Percentiles rank a stretch among this genome's conserved stretches.
Conservation (phyloP, 2,797 vertebrate genomes). For the Enteromius anoplus region DNA sequence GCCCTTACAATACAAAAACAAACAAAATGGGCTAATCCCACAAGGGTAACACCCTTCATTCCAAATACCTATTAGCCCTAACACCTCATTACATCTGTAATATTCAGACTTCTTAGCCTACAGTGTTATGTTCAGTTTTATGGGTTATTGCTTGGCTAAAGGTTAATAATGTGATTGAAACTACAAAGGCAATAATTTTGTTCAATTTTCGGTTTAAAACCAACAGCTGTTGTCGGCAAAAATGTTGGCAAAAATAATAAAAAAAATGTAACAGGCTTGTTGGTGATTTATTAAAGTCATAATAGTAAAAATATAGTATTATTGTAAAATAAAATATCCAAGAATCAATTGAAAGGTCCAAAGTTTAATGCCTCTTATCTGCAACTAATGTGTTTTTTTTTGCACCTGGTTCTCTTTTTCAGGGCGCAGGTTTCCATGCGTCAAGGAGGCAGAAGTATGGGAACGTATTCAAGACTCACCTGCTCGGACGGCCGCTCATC, state of each 20-base stretch:
- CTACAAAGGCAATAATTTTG: background rate
- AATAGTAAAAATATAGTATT: background rate
- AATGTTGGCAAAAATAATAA: background rate
- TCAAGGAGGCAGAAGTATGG: conserved; percentile 92
- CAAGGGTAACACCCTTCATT: conserved; percentile 44
- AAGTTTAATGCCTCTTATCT: background rate
- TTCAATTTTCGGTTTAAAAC: background rate
- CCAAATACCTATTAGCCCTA: conserved; percentile 54
- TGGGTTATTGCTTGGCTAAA: background rate
- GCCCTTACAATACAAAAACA: conserved; percentile 54
- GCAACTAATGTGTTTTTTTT: conserved; percentile 1
- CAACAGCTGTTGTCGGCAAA: background rate
- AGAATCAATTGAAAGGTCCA: background rate
- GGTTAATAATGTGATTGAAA: conserved; percentile 8
- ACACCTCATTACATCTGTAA: conserved; percentile 49
- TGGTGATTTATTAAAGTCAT: no score
- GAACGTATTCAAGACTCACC: conserved; percentile 95
- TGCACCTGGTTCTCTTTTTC: background rate
- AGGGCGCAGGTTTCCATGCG: conserved; percentile 93
- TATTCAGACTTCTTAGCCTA: conserved; percentile 24
- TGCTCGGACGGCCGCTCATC: conserved; percentile 91
- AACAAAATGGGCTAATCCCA: conserved; percentile 53
- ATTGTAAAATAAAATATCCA: background rate
- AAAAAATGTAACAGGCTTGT: background rate
- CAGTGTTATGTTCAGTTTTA: background rate